Conservation (phyloP, 2,888 invertebrate species). For the Amphipoea lucens region DNA sequence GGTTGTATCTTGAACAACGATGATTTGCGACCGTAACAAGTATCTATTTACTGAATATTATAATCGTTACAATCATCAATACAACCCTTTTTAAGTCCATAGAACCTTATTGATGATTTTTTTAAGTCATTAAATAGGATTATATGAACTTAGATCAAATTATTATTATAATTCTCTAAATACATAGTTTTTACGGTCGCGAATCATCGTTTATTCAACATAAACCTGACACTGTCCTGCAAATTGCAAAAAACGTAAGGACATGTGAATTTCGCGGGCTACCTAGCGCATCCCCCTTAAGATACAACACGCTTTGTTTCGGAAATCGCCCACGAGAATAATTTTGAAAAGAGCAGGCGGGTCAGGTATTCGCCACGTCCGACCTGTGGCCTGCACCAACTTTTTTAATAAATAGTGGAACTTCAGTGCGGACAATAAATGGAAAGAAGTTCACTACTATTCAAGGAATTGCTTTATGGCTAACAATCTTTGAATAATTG, state of each 20-base stretch:
- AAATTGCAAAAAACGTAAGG: no score
- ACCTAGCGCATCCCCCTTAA: background rate
- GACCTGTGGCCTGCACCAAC: conserved; percentile 68
- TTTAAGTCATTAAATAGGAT: background rate
- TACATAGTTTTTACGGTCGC: no score
- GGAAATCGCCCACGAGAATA: conserved; percentile 89
- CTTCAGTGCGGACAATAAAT: conserved; percentile 67
- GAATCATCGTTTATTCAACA: no score
- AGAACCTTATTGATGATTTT: background rate
- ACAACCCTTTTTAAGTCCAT: background rate
- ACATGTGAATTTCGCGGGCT: background rate
- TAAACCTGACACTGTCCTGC: no score
- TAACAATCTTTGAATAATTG: conserved; percentile 57
- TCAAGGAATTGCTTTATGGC: conserved; percentile 61
- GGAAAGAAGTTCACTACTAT: conserved; percentile 66
- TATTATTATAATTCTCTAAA: no score
- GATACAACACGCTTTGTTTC: conserved; percentile 89
- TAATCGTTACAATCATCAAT: background rate
- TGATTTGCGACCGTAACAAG: background rate
- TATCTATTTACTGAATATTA: background rate
- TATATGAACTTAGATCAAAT: background rate
- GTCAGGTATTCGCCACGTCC: conserved; percentile 68
- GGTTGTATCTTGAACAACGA: no score
- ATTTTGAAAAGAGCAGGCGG: conserved; percentile 75
- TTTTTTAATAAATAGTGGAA: conserved; percentile 74